Evolutionary conservation across 1,140 invertebrate species (phyloP).

Genomic region (Lepidurus arcticus): DNA sequence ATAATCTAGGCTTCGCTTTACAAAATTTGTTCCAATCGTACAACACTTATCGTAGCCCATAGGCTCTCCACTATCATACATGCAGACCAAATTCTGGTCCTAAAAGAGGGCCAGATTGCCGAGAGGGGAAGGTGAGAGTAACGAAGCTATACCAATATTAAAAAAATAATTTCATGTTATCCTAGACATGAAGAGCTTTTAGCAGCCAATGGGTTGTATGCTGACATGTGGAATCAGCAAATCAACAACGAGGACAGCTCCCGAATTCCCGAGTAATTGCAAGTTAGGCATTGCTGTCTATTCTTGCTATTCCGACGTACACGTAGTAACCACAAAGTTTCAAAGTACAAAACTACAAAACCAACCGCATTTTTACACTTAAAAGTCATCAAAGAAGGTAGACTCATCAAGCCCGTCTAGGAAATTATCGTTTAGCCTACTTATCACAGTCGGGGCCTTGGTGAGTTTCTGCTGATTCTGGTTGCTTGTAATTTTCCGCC

Average conservation of each 20-base stretch:
- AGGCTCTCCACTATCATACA: slow-evolving; percentile 87
- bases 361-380: background rate
- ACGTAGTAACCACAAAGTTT: background rate
- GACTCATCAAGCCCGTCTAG: background rate
- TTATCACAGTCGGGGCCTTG: background rate
- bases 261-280: background rate
- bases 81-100: slow-evolving; percentile 84
- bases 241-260: slow-evolving; percentile 51
- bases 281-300: background rate
- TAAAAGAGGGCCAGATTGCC: slow-evolving; percentile 83
- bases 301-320: background rate
- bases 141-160: background rate
- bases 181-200: slow-evolving; percentile 72
- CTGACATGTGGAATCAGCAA: slow-evolving; percentile 85
- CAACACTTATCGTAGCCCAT: slow-evolving; percentile 89
- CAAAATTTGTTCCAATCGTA: slow-evolving; percentile 72
- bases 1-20: slow-evolving; percentile 58
- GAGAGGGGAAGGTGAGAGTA: slow-evolving; percentile 72
- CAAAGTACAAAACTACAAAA: background rate
- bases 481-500: background rate
- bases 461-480: background rate
- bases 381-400: background rate
- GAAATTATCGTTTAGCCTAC: background rate
- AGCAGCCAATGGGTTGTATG: slow-evolving; percentile 60
- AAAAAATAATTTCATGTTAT: slow-evolving; percentile 35